Conservation (phyloP, 2,888 invertebrate species). For the Neelides folsomi region DNA sequence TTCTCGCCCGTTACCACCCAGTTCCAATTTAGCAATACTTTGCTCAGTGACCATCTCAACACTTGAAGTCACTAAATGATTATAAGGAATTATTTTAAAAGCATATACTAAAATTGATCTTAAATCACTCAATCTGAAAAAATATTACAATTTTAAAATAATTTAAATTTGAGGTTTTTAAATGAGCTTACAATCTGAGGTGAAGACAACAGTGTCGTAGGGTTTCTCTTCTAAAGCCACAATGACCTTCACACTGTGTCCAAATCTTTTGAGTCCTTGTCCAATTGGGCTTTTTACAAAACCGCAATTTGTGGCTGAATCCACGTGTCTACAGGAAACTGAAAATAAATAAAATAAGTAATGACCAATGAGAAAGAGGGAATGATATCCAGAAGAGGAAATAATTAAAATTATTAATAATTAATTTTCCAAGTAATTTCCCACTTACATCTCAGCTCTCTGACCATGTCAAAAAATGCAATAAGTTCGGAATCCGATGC, state of each 20-base stretch:
- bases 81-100: no score
- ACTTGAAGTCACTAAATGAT: conserved; percentile 76
- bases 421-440: background rate
- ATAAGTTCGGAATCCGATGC: conserved; percentile 62
- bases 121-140: no score
- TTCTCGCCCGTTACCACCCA: conserved; percentile 53
- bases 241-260: conserved; percentile 77
- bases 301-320: conserved; percentile 69
- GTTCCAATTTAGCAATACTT: conserved; percentile 66
- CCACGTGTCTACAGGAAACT: conserved; percentile 60
- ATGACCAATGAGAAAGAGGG: no score
- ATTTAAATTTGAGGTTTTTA: no score
- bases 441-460: conserved; percentile 57
- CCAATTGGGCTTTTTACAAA: conserved; percentile 69
- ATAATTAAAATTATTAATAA: conserved; percentile 6
- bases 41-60: conserved; percentile 75
- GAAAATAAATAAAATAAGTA: no score
- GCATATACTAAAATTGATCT: no score
- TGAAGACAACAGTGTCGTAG: conserved; percentile 61
- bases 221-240: conserved; percentile 50
- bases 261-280: conserved; percentile 28
- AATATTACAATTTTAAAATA: no score
- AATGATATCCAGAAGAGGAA: background rate
- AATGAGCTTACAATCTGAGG: conserved; percentile 65
- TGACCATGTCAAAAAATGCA: conserved; percentile 71